Conservation (phyloP, 2,888 invertebrate species). For the Stramonita haemastoma region DNA sequence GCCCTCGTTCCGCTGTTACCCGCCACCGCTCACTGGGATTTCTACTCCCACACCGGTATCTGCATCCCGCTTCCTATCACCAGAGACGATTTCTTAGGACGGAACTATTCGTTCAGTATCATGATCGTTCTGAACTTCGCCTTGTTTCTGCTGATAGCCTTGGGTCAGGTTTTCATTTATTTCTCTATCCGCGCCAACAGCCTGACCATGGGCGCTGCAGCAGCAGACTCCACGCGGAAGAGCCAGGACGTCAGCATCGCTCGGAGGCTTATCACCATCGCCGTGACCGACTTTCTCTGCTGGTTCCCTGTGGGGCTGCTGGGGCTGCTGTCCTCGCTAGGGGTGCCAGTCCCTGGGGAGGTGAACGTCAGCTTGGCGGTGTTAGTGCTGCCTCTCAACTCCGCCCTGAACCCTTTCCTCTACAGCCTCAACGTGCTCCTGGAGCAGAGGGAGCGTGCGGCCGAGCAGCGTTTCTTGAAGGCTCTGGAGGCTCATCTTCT, state of each 20-base stretch:
- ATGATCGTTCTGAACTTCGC: neutral
- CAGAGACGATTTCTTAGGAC: neutral
- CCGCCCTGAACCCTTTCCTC: slow-evolving; percentile 79
- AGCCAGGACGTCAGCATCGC: neutral
- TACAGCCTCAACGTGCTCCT: slow-evolving; percentile 69
- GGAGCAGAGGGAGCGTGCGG: neutral
- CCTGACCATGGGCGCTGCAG: neutral
- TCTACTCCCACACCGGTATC: neutral
- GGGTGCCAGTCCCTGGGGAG: slow-evolving; percentile 31
- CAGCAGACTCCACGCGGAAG: neutral
- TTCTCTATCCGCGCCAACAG: slow-evolving; percentile 7
- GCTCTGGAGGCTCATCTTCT: neutral
- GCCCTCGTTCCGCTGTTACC: slow-evolving; percentile 65
- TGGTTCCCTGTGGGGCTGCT: slow-evolving; percentile 30
- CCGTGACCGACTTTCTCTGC: slow-evolving; percentile 6
- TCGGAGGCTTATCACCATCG: neutral
- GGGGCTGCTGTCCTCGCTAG: slow-evolving; percentile 8
- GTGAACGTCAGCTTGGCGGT: slow-evolving; percentile 57
- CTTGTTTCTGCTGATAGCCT: neutral
- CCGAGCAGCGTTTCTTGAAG: neutral
- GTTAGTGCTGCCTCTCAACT: slow-evolving; percentile 80
- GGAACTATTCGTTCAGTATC: neutral
- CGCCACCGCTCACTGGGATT: slow-evolving; percentile 13
- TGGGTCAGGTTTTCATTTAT: neutral
- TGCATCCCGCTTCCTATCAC: neutral